A percentile compares a stretch with the other conserved stretches of the same genome.
These are phyloP conservation scores for Drosophila simulans DNA, from an alignment of 1,140 invertebrate species.

Conservation along the genomic window DNA sequence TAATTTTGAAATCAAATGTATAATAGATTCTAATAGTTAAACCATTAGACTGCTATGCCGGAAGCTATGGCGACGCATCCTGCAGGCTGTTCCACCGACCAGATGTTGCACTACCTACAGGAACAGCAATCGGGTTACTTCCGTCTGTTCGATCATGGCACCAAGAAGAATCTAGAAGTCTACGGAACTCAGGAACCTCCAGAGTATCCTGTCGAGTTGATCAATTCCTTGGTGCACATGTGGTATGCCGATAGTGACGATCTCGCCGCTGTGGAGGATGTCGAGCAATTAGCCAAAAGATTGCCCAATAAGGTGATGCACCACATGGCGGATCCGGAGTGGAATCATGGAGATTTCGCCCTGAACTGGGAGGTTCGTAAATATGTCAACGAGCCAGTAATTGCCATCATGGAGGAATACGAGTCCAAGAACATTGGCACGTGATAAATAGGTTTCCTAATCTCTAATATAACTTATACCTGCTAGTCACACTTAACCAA, in stretches of 20 bases:
- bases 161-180: slow-evolving; percentile 83
- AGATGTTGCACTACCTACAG: slow-evolving; percentile 85
- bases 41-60: slow-evolving; percentile 81
- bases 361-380: slow-evolving; percentile 42
- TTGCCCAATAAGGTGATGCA: slow-evolving; percentile 84
- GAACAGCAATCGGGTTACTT: slow-evolving; percentile 78
- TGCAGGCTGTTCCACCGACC: slow-evolving; percentile 85
- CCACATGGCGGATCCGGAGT: slow-evolving; percentile 85
- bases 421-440: slow-evolving; percentile 18
- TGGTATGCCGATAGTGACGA: slow-evolving; percentile 87
- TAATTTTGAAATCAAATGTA: background rate
- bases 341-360: slow-evolving; percentile 88
- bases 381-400: slow-evolving; percentile 66
- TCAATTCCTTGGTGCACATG: slow-evolving; percentile 87
- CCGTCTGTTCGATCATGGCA: slow-evolving; percentile 84
- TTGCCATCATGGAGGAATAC: slow-evolving; percentile 60
- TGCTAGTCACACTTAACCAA: background rate
- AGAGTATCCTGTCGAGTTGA: slow-evolving; percentile 86
- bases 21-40: background rate
- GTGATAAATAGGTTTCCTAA: slow-evolving; percentile 17
- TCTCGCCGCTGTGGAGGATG: slow-evolving; percentile 87
- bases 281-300: slow-evolving; percentile 84
- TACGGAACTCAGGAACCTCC: slow-evolving; percentile 85
- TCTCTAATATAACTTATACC: slow-evolving; percentile 9
- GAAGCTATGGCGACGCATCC: slow-evolving; percentile 84